Conservation (phyloP, 2,888 invertebrate species). For the Drosophila infuscata region DNA sequence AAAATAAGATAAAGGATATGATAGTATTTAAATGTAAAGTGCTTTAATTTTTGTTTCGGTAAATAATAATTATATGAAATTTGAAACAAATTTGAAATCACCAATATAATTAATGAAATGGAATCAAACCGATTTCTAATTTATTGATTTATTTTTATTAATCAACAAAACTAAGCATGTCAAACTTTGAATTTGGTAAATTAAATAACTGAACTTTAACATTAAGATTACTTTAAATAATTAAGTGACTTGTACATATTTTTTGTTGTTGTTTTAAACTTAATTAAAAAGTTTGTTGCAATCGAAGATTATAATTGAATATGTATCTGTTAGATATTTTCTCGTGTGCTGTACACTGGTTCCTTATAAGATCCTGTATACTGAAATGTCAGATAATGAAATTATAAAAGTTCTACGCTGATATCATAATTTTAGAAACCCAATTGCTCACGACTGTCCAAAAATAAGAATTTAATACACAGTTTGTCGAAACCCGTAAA, state of each 20-base stretch:
- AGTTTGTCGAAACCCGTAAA: background rate
- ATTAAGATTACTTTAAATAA: background rate
- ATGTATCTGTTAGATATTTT: background rate
- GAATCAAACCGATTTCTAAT: background rate
- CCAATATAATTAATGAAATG: background rate
- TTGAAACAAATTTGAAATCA: background rate
- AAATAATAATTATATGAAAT: too few species aligned
- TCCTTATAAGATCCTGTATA: background rate
- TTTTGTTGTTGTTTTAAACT: background rate
- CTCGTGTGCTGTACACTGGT: fast-evolving
- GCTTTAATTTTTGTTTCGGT: background rate
- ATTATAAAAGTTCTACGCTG: background rate
- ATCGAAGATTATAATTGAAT: background rate
- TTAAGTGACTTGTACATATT: background rate
- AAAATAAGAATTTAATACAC: background rate
- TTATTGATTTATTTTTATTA: background rate
- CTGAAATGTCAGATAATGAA: background rate
- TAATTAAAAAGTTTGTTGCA: background rate
- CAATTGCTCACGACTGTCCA: background rate
- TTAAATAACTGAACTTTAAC: background rate
- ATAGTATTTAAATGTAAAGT: background rate
- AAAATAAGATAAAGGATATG: background rate
- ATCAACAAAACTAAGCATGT: background rate
- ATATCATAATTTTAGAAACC: background rate
- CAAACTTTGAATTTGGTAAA: background rate